A percentile compares a stretch with the other conserved stretches of the same genome.
These are phyloP conservation scores for Synodontis membranacea DNA, from an alignment of 2,113 vertebrate genomes.

Conservation along the genomic window DNA sequence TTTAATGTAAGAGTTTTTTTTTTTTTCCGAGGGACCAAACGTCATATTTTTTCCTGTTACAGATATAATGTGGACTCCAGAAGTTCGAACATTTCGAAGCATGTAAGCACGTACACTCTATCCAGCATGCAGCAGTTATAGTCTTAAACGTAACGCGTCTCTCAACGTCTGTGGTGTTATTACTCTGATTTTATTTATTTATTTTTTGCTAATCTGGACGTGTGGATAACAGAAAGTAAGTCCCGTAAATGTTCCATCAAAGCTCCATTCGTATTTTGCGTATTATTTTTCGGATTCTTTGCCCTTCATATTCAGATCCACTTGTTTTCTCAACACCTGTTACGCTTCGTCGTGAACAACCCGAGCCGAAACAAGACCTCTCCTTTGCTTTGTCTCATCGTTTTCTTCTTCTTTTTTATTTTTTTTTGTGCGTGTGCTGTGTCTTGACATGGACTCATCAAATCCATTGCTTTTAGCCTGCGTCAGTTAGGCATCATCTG, in stretches of 20 bases:
- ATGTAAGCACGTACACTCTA: slow-evolving; percentile 74
- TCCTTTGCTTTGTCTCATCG: slow-evolving; percentile 15
- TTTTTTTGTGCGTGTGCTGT: too few relatives aligned
- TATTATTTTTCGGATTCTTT: background rate
- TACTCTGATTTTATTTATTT: too few relatives aligned
- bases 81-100: slow-evolving; percentile 91
- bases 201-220: slow-evolving; percentile 27
- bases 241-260: background rate
- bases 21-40: background rate
- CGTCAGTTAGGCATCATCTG: slow-evolving; percentile 51
- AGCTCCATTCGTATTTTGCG: background rate
- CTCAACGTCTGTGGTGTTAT: background rate
- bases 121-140: background rate
- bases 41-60: slow-evolving; percentile 47
- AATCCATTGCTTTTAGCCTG: slow-evolving; percentile 52
- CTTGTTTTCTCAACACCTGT: background rate
- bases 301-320: background rate
- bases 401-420: slow-evolving; percentile 32
- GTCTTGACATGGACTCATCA: slow-evolving; percentile 47
- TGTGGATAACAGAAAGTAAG: slow-evolving; percentile 47
- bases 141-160: background rate
- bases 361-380: slow-evolving; percentile 15
- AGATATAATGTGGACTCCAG: slow-evolving; percentile 96
- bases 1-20: background rate
- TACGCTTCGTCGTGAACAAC: background rate